These are phyloP conservation scores for Meloidogyne hapla DNA, from an alignment of 1,140 invertebrate species.

Conservation along the genomic window DNA sequence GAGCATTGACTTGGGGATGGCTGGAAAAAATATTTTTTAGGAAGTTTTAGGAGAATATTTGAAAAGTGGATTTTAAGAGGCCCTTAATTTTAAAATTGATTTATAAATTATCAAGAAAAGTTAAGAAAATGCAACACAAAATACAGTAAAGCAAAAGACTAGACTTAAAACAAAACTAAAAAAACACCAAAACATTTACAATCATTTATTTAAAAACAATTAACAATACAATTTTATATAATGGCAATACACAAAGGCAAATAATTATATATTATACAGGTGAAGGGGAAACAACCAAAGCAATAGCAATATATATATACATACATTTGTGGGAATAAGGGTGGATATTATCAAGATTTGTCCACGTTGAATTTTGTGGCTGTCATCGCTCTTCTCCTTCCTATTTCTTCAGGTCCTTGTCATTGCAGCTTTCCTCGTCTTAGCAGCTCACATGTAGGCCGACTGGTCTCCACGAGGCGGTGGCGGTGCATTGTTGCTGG, in stretches of 20 bases:
- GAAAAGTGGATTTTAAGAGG: no score
- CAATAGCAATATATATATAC: not conserved
- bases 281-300: not conserved
- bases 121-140: no score
- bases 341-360: not conserved
- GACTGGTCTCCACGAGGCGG: not conserved
- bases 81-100: no score
- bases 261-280: not conserved
- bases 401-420: not conserved
- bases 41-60: no score
- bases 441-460: not conserved
- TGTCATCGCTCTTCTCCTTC: conserved; percentile 1
- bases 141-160: no score
- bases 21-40: no score
- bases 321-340: not conserved
- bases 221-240: not conserved
- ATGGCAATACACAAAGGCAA: not conserved
- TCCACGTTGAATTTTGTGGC: not conserved
- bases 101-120: no score
- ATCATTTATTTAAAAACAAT: not conserved
- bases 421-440: no score
- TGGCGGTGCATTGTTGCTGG: not conserved
- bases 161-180: no score
- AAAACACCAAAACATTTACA: not conserved
- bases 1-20: not conserved